Percentiles rank a stretch among this genome's conserved stretches.
phyloP scores from a whole-genome alignment of 2,888 invertebrate genomes.

The Coleophora deauratella region DNA sequence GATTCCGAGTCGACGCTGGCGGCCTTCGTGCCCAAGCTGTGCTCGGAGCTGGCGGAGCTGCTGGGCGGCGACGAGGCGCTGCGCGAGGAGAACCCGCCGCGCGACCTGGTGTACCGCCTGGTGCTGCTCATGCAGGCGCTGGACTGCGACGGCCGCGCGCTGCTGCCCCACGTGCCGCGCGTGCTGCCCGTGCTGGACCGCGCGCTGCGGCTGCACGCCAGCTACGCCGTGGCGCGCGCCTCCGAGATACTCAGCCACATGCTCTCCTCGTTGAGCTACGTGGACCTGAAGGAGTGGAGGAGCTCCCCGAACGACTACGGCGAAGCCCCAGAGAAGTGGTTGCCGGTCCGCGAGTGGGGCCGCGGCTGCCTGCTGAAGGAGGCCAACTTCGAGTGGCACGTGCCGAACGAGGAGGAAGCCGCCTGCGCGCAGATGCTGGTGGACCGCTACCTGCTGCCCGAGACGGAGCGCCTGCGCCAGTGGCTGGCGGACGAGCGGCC shows the following conservation, averaged over 20 bases:
- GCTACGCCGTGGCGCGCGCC: conserved; percentile 77
- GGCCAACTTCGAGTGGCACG: conserved; percentile 83
- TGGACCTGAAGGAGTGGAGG: conserved; percentile 76
- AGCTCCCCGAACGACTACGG: conserved; percentile 76
- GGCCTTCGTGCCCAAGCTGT: conserved; percentile 81
- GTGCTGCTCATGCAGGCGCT: conserved; percentile 82
- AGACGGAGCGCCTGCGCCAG: conserved; percentile 73
- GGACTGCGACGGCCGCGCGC: conserved; percentile 76
- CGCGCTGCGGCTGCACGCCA: conserved; percentile 79
- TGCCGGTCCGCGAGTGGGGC: conserved; percentile 89
- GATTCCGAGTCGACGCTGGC: conserved; percentile 81
- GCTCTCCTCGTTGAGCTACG: conserved; percentile 73
- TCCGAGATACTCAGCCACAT: conserved; percentile 76
- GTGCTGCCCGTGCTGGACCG: conserved; percentile 80
- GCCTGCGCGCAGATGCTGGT: conserved; percentile 77
- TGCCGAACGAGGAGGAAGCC: conserved; percentile 81
- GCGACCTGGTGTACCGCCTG: conserved; percentile 84
- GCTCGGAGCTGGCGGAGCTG: conserved; percentile 76
- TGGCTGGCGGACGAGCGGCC: conserved; percentile 67
- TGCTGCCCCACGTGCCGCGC: conserved; percentile 78
- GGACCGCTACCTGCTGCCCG: conserved; percentile 77
- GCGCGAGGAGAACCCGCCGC: conserved; percentile 84
- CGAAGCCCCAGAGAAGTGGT: conserved; percentile 77
- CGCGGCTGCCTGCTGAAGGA: conserved; percentile 77
- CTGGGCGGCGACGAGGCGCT: conserved; percentile 78